phyloP scores from a whole-genome alignment of 2,888 invertebrate species.

The Meteorus colon region DNA sequence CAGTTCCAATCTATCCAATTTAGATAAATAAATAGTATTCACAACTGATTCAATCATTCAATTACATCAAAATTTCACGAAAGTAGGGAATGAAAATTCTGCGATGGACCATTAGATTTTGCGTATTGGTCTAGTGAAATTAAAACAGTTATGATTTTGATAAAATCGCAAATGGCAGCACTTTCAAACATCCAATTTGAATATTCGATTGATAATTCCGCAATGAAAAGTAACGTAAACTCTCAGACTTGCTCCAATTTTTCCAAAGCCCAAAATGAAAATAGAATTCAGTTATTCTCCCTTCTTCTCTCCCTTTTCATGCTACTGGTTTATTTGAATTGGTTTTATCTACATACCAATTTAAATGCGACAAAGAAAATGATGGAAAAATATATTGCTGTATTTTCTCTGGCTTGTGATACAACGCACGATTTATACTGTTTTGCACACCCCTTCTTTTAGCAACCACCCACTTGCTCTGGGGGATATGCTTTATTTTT shows the following conservation, averaged over 20 bases:
- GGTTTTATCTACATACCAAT: conserved; percentile 55
- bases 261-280: not conserved
- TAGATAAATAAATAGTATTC: not conserved
- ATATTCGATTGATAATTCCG: not conserved
- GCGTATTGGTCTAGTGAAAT: too few relatives aligned
- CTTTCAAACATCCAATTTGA: not conserved
- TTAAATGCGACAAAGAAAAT: conserved; percentile 69
- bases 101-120: too few relatives aligned
- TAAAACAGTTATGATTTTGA: too few relatives aligned
- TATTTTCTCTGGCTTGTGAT: conserved; percentile 44
- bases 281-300: not conserved
- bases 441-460: conserved; percentile 49
- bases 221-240: not conserved
- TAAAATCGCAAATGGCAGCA: too few relatives aligned
- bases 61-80: not conserved
- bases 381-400: not conserved
- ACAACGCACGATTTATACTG: conserved; percentile 66
- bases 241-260: not conserved
- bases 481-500: conserved; percentile 43
- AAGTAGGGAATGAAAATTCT: too few relatives aligned
- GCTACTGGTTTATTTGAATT: not conserved
- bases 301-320: not conserved
- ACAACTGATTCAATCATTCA: not conserved
- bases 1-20: not conserved
- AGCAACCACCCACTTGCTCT: not conserved